Percentiles rank a stretch among this genome's conserved stretches.
These are phyloP conservation scores for Drosophila mayaguana DNA, from an alignment of 2,888 invertebrate species.

Conservation along the genomic window DNA sequence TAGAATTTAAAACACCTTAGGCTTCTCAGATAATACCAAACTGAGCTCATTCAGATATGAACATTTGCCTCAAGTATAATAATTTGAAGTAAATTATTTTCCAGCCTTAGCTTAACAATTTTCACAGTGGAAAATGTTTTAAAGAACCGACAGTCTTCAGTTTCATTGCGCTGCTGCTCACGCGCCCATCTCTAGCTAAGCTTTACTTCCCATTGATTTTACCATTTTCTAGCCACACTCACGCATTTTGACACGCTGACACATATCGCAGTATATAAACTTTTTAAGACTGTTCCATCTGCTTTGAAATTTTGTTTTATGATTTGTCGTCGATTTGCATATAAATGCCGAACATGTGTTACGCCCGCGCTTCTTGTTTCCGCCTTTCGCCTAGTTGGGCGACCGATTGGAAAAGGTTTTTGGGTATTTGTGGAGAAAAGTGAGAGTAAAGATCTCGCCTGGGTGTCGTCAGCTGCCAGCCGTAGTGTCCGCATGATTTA, in stretches of 20 bases:
- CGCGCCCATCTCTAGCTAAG: constrained; percentile 27
- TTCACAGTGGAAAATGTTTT: too few species aligned
- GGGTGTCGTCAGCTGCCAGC: constrained; percentile 46
- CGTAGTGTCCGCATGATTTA: constrained; percentile 60
- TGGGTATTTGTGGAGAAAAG: constrained; percentile 52
- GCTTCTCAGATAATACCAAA: too few species aligned
- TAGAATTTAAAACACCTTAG: too few species aligned
- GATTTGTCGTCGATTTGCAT: constrained; percentile 68
- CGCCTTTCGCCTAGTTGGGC: constrained; percentile 36
- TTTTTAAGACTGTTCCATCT: constrained; percentile 43
- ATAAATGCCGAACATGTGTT: constrained; percentile 68
- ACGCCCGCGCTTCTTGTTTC: constrained; percentile 70
- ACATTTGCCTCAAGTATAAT: not conserved
- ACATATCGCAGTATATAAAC: constrained; percentile 50
- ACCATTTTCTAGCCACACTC: constrained; percentile 49
- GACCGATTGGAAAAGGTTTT: constrained; percentile 6
- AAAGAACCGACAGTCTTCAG: too few species aligned
- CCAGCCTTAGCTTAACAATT: too few species aligned
- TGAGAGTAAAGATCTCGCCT: constrained; percentile 62
- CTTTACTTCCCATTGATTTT: constrained; percentile 33
- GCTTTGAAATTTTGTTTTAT: constrained; percentile 64
- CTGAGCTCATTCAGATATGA: too few species aligned
- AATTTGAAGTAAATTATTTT: not conserved
- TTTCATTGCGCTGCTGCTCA: constrained; percentile 9
- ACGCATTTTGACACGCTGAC: constrained; percentile 73